Base-by-base conservation (phyloP, 2,797 vertebrate species). In the Acanthornis magna region DNA sequence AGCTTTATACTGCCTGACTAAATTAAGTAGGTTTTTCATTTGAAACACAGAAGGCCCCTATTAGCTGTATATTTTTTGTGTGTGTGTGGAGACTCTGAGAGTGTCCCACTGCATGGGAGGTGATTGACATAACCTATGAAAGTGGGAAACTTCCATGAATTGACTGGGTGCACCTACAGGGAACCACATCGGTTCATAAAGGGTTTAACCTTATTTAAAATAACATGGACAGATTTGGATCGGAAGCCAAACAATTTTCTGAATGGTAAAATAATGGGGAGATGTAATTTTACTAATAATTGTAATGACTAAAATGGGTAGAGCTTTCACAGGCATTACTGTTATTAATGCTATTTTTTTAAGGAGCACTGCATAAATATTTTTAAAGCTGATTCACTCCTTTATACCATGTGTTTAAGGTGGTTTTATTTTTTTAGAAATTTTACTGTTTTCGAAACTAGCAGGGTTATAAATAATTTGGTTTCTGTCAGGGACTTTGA, bases 311-410 rank as follows among this genome's bases (percentile, higher is more conserved):
- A 17, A 73, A 93, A 34, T 60, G 48, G 51, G 48, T 67, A 74
- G 85, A 73, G 32, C 53, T 89, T 72, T 78, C 60, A 36, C 54
- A 51, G 83, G 34, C 61, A 16, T 82, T 83, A 29, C 61, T 77
- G 43, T 45, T 82, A 67, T 63, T 93, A 58, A 88, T 79, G 53
- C 63, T 93, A 5, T 67, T 79, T 92, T 95, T 94, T 95, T 86
- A 91, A 96, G 88, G 63, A 93, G 55, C 38, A 25, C 50, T 63
- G 73, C 91, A 38, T 63, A 76, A 81, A 30, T 96, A 65, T 87
- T 95, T 97, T 84, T 81, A 57, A 94, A 93, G 68, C 75, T 65
- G 38, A 82, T 20, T 66, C 4, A 65, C 27, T 95, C 74, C 70
- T 93, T 79, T 40, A 67, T 66, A 67, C 20, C 67, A 27, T 9